Evolutionary conservation across 1,140 invertebrate genomes (phyloP), one percentile per base, ranked within the genome.

Genomic region (Chrysomallon squamiferum): DNA sequence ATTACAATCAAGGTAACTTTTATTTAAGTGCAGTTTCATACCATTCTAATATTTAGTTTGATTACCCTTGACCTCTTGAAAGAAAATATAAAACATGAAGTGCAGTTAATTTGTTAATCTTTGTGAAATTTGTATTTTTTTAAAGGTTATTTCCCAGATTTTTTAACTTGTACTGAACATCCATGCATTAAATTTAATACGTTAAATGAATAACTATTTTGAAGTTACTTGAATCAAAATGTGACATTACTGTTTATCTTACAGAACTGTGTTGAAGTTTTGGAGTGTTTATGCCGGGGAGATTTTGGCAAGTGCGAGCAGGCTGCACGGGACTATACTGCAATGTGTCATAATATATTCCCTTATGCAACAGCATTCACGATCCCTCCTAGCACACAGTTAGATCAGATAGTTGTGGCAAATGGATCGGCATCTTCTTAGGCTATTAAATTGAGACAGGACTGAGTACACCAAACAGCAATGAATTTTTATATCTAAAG

Each of bases 271-370:
- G 90, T 89, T 60, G 90, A 91, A 69, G 90, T 95, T 25, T 86
- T 95, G 59, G 90, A 92, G 65, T 89, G 91, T 66, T 87, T 96
- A 75, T 88, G 89, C 67, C 89, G 89, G 60, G 93, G 92, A 50
- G 91, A 93, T 70, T 93, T 95, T 79, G 93, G 93, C 47, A 84
- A 87, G 33, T 91, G 91, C 79, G 91, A 92, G 49, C 80, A 88
- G 32, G 88, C 89, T 66, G 88, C 90, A 58, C 88, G 88, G 69
- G 88, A 90, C 30, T 96, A 92, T 81, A 88, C 91, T 73, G 85
- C 85, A 25, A 88, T 88, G 72, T 95, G 94, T 82, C 89, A 91
- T 71, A 85, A 88, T 75, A 89, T 88, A 65, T 96, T 93, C 82
- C 92, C 85, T 11, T 73, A 78, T 71, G 86, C 86, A 54, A 76